Base-by-base conservation (phyloP, 1,140 invertebrate species). In the Bombus vancouverensis region DNA sequence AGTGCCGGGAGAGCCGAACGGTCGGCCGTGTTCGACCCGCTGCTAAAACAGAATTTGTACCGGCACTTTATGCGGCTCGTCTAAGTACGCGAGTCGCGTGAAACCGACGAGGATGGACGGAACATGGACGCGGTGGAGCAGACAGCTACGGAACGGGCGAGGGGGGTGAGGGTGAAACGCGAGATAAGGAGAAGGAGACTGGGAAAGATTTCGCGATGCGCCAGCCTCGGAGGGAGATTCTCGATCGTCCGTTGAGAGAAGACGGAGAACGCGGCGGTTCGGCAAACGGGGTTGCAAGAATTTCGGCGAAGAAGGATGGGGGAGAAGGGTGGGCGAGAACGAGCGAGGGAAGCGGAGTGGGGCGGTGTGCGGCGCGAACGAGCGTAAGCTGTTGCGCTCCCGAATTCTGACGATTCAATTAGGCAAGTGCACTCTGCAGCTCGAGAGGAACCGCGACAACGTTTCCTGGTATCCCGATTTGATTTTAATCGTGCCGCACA, bases 1-100 rank as follows among this genome's bases (percentile, higher is more conserved):
- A 95, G 95, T 95, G 94, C 95, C 95, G 95, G 95, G 95, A 93
- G 94, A 94, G 93, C 94, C 95, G 94, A 95, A 95, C 93, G 92
- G 91, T 92, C 92, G 89, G 88, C 90, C 85, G 87, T 90, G 71
- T 86, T 91, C 88, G 90, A 87, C 87, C 88, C 92, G 90, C 84
- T 90, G 90, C 90, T 93, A 92, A 94, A 94, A 94, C 93, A 92
- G 90, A 94, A 93, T 94, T 94, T 93, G 89, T 87, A 92, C 87
- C 88, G 91, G 82, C 89, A 90, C 89, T 92, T 93, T 87, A 89
- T 92, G 85, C 91, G 88, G 89, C 88, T 90, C 89, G 88, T 88
- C 89, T 90, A 53, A 53, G 47, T 53, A 76, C 85, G 76, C 70
- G 32, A 73, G 80, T 76, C 82, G 65, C 70, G 75, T 28, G 70